phyloP scores from a whole-genome alignment of 2,113 vertebrate species.

The Halcyon malimbica region DNA sequence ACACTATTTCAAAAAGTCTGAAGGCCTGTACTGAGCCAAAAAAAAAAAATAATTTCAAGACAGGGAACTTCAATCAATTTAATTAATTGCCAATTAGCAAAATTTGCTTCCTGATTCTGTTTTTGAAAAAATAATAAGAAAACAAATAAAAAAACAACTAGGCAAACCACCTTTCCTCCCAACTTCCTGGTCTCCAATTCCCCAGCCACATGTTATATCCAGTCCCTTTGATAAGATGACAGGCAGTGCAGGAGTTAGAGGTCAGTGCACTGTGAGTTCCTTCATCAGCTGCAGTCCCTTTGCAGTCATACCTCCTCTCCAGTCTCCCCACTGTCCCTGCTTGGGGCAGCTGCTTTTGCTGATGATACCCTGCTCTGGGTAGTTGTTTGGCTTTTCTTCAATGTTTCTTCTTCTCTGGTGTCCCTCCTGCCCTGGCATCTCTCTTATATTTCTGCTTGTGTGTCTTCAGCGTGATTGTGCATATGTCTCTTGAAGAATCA shows the following conservation, averaged over 20 bases:
- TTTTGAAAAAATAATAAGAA: background rate
- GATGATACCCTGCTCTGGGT: background rate
- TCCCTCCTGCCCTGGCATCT: background rate
- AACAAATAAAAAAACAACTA: background rate
- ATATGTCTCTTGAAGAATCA: background rate
- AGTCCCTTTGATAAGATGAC: accelerated
- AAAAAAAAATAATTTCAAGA: background rate
- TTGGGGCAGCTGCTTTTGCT: background rate
- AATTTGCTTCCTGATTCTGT: background rate
- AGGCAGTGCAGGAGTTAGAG: background rate
- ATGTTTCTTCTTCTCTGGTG: background rate
- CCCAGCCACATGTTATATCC: accelerated
- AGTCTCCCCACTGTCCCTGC: background rate
- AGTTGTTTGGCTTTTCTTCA: background rate
- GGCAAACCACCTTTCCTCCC: background rate
- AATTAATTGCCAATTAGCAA: background rate
- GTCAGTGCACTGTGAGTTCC: background rate
- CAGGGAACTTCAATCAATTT: background rate
- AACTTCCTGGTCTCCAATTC: accelerated
- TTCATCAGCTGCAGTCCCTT: background rate
- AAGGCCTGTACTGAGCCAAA: background rate
- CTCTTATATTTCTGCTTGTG: background rate
- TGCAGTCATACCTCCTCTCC: background rate
- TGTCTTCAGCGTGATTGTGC: background rate
- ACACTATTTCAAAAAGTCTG: background rate